Conservation (phyloP, 2,888 invertebrate species). For the Rotaria sp. region DNA sequence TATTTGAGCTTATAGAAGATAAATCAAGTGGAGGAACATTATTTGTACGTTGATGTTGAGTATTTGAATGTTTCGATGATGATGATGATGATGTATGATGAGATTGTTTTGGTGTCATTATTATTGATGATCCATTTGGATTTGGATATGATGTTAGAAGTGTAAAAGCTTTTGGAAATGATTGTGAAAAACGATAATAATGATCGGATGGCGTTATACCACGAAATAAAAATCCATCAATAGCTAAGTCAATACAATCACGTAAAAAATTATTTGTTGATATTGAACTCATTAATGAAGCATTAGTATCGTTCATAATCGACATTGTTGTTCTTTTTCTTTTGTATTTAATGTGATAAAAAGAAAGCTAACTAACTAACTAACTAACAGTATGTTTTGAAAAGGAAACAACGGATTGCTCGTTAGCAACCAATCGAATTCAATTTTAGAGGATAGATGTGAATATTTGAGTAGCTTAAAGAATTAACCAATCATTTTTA, state of each 20-base stretch:
- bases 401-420: neutral
- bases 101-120: neutral
- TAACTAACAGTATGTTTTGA: neutral
- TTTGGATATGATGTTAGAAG: neutral
- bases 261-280: neutral
- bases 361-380: neutral
- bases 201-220: neutral
- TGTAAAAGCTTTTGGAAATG: constrained; percentile 3
- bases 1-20: neutral
- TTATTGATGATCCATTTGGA: neutral
- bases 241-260: constrained; percentile 1
- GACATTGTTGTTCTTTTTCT: neutral
- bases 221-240: constrained; percentile 27
- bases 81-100: neutral
- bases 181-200: constrained; percentile 13
- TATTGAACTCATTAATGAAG: neutral
- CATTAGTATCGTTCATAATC: neutral
- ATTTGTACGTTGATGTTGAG: neutral
- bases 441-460: neutral
- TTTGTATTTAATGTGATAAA: too few species aligned
- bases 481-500: neutral
- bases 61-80: neutral
- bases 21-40: neutral
- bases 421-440: neutral
- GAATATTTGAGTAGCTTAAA: neutral